Conservation (phyloP, 2,888 invertebrate genomes). For the Tetranychus truncatus region DNA sequence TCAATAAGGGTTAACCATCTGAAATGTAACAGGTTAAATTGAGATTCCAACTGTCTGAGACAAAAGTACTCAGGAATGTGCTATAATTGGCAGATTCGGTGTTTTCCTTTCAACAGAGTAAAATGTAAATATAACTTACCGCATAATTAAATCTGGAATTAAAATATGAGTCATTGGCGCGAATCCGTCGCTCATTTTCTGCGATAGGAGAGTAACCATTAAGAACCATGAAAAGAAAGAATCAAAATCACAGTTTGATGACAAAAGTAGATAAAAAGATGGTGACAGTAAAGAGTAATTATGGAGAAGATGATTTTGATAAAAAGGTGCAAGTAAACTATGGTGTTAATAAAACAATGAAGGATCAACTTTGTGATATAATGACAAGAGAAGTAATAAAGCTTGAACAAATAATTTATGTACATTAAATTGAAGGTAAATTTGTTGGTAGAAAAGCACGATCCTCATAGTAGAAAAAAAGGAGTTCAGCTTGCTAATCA, state of each 20-base stretch:
- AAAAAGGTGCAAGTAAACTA: no score
- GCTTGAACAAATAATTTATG: no score
- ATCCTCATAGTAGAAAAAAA: no score
- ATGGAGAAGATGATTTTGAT: background rate
- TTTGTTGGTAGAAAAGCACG: no score
- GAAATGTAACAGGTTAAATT: background rate
- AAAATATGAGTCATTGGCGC: slow-evolving; percentile 85
- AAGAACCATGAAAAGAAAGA: slow-evolving; percentile 1
- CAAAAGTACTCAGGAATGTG: no score
- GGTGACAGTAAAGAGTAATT: background rate
- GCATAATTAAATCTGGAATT: slow-evolving; percentile 96
- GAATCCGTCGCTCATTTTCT: slow-evolving; percentile 92
- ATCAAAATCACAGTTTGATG: background rate
- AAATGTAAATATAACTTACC: slow-evolving; percentile 46
- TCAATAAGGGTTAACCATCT: background rate
- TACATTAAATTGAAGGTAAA: no score
- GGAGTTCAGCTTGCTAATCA: no score
- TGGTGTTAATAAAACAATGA: no score
- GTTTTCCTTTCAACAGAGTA: background rate
- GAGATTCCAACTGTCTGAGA: background rate
- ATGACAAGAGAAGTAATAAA: no score
- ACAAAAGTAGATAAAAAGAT: background rate
- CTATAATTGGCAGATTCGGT: no score
- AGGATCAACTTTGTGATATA: no score
- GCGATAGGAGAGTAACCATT: background rate